These are phyloP conservation scores for Hylaea fasciaria DNA, from an alignment of 2,888 invertebrate genomes.

Conservation along the genomic window DNA sequence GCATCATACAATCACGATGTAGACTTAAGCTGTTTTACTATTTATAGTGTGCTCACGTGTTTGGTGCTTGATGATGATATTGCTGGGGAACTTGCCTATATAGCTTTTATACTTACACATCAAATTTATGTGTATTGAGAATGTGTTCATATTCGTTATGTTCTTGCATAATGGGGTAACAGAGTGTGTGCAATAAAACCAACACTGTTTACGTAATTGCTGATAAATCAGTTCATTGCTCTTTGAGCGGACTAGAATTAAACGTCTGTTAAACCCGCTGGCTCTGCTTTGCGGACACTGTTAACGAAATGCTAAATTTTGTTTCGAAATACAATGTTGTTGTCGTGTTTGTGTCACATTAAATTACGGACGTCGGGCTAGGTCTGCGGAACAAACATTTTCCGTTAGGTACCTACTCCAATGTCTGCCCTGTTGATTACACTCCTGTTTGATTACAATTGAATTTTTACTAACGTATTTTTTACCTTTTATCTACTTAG, in stretches of 20 bases:
- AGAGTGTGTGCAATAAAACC: slow-evolving; percentile 13
- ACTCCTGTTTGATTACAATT: slow-evolving; percentile 55
- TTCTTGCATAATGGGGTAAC: too few relatives aligned
- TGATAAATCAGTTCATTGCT: slow-evolving; percentile 48
- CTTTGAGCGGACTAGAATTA: slow-evolving; percentile 47
- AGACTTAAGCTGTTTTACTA: too few relatives aligned
- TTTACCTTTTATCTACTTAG: too few relatives aligned
- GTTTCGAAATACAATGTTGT: slow-evolving; percentile 64
- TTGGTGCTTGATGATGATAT: too few relatives aligned
- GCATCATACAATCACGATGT: too few relatives aligned
- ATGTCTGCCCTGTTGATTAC: slow-evolving; percentile 57
- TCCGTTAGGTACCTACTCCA: slow-evolving; percentile 60
- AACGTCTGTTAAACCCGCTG: slow-evolving; percentile 40
- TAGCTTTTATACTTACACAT: too few relatives aligned
- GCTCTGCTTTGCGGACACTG: slow-evolving; percentile 46
- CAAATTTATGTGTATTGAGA: too few relatives aligned
- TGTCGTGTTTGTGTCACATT: slow-evolving; percentile 71
- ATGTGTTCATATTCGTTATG: too few relatives aligned
- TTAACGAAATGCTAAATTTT: slow-evolving; percentile 58
- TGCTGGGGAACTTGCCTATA: too few relatives aligned
- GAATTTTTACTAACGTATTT: slow-evolving; percentile 39
- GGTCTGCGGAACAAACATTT: slow-evolving; percentile 68
- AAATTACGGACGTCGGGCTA: slow-evolving; percentile 67
- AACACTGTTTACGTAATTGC: slow-evolving; percentile 48
- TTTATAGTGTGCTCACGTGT: too few relatives aligned